These are phyloP conservation scores for Gracilinanus agilis DNA, from an alignment of 2,113 vertebrate species.

Conservation along the genomic window DNA sequence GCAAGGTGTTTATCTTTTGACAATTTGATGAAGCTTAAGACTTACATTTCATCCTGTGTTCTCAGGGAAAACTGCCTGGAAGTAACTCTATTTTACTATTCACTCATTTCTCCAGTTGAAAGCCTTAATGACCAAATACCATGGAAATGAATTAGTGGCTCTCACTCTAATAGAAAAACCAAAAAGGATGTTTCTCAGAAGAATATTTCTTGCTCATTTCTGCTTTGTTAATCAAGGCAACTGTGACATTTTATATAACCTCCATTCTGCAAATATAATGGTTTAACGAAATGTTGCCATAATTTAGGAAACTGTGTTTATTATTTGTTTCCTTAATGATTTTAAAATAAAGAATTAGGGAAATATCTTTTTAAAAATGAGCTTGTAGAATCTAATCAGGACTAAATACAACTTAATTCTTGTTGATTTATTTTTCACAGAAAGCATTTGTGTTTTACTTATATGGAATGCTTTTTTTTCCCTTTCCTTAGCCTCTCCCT, in stretches of 20 bases:
- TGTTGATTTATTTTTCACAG: conserved; percentile 15
- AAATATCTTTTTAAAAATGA: background rate
- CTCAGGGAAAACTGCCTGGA: conserved; percentile 2
- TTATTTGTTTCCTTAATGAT: background rate
- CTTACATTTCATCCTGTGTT: background rate
- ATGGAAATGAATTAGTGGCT: background rate
- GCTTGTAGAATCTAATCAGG: background rate
- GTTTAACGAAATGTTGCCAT: background rate
- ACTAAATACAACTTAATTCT: background rate
- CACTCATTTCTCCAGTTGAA: background rate
- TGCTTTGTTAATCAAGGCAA: background rate
- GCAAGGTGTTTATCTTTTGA: background rate
- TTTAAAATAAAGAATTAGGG: conserved; percentile 31
- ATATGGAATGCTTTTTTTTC: too few species aligned
- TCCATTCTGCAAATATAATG: conserved; percentile 11
- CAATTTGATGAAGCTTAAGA: conserved; percentile 2
- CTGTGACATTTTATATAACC: conserved; percentile 26
- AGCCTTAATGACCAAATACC: background rate
- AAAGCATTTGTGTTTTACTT: background rate
- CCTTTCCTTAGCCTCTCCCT: too few species aligned
- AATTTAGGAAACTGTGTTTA: background rate
- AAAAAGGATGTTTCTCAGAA: too few species aligned
- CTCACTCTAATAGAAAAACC: too few species aligned
- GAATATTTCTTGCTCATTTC: too few species aligned
- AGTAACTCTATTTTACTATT: background rate